Evolutionary conservation across 2,888 invertebrate genomes (phyloP), one percentile per base, ranked within the genome.

Genomic region (Liodrosophila aerea): DNA sequence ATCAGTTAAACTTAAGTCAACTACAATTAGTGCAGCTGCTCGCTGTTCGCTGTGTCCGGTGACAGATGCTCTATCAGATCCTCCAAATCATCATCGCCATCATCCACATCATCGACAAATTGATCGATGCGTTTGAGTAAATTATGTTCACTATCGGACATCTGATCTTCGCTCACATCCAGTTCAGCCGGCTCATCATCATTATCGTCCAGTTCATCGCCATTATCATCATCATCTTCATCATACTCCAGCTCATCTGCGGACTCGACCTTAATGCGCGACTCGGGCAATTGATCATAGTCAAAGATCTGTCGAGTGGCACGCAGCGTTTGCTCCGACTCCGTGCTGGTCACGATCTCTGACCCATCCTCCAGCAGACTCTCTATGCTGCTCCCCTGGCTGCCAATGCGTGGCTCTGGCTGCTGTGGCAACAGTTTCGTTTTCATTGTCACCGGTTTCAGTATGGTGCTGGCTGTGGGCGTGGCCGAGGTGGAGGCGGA

Each of bases 281-380:
- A 82, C 61, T 90, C 89, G 12, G 89, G 89, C 57, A 89, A 74
- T 73, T 90, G 88, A 73, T 90, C 89, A 72, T 90, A 89, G 76
- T 90, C 89, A 63, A 87, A 90, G 46, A 90, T 78, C 61, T 90
- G 90, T 33, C 89, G 82, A 12, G 87, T 85, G 60, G 86, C 87
- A 29, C 86, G 88, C 12, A 84, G 86, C 36, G 87, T 76, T 36
- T 73, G 69, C 45, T 83, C 86, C 16, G 87, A 64, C 44, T 85
- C 87, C 15, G 87, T 83, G 58, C 73, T 77, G 52, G 70, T 78
- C 8, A 52, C 67, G 56, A 75, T 46, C 70, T 71, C 70, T 46
- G 74, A 66, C 47, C 66, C 46, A 47, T 52, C 16, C n/a, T 34
- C 59, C n/a, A 71, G 54, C 3, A 68, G 44, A 47, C 85, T 85